phyloP scores from a whole-genome alignment of 2,113 vertebrate genomes.

The Delphinus delphis region DNA sequence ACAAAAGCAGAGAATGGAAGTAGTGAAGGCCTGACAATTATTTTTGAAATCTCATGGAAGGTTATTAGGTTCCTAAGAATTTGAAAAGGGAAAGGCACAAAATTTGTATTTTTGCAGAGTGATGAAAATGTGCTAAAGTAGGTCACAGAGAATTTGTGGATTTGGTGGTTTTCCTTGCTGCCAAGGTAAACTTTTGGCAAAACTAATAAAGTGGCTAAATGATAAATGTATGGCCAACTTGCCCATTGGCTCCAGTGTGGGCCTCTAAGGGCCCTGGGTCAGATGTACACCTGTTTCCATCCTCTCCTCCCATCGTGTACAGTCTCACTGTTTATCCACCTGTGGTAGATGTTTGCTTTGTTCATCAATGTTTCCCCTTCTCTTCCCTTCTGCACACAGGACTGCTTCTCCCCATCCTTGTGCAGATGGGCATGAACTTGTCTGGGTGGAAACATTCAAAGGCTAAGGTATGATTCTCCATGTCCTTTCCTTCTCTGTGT shows the following conservation, averaged over 20 bases:
- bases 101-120: conserved; percentile 36
- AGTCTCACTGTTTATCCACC: background rate
- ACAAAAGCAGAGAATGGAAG: conserved; percentile 25
- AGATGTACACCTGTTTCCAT: accelerated
- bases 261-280: background rate
- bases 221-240: background rate
- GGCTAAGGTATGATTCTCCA: background rate
- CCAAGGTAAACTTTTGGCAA: background rate
- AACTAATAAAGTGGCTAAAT: background rate
- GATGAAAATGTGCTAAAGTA: conserved; percentile 44
- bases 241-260: background rate
- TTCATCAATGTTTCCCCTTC: accelerated
- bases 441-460: background rate
- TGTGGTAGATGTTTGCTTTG: background rate
- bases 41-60: conserved; percentile 34
- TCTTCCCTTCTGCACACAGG: background rate
- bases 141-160: background rate
- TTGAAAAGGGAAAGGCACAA: conserved; percentile 27
- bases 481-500: background rate
- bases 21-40: background rate
- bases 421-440: background rate
- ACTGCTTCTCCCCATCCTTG: background rate
- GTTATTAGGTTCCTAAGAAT: background rate
- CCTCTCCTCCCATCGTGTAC: accelerated
- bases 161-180: background rate